These are phyloP conservation scores for Phortica variegata DNA, from an alignment of 1,140 invertebrate species.

Conservation along the genomic window DNA sequence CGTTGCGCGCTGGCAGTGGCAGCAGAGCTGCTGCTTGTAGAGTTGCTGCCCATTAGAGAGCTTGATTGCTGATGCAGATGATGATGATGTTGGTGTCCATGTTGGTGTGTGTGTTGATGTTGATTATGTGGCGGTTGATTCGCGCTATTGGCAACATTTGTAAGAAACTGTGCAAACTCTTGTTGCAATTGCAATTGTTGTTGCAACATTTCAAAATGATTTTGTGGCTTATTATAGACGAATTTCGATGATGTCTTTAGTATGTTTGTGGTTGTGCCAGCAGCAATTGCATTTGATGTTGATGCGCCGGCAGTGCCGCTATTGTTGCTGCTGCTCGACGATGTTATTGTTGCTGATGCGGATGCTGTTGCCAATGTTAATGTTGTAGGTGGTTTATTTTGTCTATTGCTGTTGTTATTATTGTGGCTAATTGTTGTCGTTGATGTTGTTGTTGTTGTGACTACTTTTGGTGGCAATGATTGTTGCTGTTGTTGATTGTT, in stretches of 20 bases:
- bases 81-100: conserved; percentile 11
- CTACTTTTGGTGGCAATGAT: no score
- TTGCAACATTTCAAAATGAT: conserved; percentile 47
- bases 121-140: not conserved
- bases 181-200: conserved; percentile 50
- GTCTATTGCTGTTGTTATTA: conserved; percentile 25
- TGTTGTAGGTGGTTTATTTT: conserved; percentile 25
- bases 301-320: conserved; percentile 17
- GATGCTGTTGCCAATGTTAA: conserved; percentile 7
- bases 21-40: not conserved
- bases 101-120: conserved; percentile 7
- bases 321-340: conserved; percentile 11
- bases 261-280: conserved; percentile 23
- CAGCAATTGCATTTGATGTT: conserved; percentile 8
- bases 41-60: conserved; percentile 6
- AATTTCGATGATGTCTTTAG: conserved; percentile 50
- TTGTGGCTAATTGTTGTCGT: conserved; percentile 22
- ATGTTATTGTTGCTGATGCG: conserved; percentile 5
- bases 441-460: conserved; percentile 14
- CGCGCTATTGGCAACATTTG: conserved; percentile 45
- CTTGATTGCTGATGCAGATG: conserved; percentile 7
- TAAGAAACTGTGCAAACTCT: conserved; percentile 51
- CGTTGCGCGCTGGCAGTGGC: not conserved
- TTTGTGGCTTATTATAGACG: conserved; percentile 52
- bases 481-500: conserved; percentile 11